Conservation (phyloP, 2,888 invertebrate species). For the Macropis europaea region DNA sequence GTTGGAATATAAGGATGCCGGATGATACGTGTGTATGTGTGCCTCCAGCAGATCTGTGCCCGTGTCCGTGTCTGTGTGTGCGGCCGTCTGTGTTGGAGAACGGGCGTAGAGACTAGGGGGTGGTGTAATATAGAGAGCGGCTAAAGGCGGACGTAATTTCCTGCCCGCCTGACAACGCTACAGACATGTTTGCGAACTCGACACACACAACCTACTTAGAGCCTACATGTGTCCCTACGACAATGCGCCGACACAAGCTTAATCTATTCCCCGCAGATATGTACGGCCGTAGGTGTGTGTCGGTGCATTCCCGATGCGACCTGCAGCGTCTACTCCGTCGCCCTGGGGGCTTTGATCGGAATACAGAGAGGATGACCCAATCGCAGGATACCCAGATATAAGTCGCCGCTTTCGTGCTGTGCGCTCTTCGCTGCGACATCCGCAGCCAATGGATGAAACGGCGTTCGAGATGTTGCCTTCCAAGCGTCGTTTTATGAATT, state of each 20-base stretch:
- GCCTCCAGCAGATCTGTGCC: background rate
- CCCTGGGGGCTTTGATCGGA: conserved; percentile 72
- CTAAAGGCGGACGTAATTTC: conserved; percentile 80
- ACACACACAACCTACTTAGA: conserved; percentile 76
- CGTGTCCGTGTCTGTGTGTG: background rate
- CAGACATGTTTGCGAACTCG: conserved; percentile 79
- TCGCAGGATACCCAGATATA: conserved; percentile 42
- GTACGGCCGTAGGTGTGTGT: conserved; percentile 6
- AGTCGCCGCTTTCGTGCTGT: conserved; percentile 16
- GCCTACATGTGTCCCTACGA: conserved; percentile 72
- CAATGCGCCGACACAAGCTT: conserved; percentile 68
- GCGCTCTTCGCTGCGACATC: too few relatives aligned
- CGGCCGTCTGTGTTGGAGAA: conserved; percentile 7
- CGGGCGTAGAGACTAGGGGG: conserved; percentile 55
- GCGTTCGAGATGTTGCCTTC: too few relatives aligned
- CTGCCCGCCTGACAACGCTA: conserved; percentile 77
- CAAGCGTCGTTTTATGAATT: too few relatives aligned
- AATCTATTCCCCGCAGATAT: conserved; percentile 61
- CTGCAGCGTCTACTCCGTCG: conserved; percentile 60
- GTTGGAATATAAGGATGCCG: conserved; percentile 39
- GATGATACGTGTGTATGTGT: conserved; percentile 2
- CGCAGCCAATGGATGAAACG: too few relatives aligned
- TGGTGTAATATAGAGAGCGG: conserved; percentile 77
- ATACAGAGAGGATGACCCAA: conserved; percentile 59
- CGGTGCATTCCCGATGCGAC: conserved; percentile 48